Conservation (phyloP, 92 coral and sea anemone genomes). For the Blastomussa wellsi region DNA sequence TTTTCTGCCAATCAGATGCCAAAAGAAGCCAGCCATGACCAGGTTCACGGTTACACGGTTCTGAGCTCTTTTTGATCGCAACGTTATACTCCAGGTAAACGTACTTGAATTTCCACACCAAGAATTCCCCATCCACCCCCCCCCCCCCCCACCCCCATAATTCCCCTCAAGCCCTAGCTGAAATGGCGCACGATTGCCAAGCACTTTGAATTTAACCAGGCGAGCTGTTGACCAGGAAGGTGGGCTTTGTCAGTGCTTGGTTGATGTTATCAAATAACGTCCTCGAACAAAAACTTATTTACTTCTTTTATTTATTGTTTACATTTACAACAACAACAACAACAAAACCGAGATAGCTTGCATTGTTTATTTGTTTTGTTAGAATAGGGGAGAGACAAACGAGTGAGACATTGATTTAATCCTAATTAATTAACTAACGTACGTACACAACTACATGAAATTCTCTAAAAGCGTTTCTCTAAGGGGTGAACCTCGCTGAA, state of each 20-base stretch:
- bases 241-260: background rate
- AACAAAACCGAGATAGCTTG: background rate
- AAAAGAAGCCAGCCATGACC: background rate
- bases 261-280: background rate
- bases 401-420: constrained; percentile 6
- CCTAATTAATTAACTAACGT: background rate
- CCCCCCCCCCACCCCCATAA: too few species aligned
- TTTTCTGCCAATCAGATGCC: background rate
- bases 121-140: background rate
- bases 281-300: background rate
- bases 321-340: background rate
- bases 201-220: too few species aligned
- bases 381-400: background rate
- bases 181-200: background rate
- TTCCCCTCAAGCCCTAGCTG: background rate
- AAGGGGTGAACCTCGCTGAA: background rate
- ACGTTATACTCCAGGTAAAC: too few species aligned
- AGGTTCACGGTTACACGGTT: too few species aligned
- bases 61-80: too few species aligned
- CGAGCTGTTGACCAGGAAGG: background rate
- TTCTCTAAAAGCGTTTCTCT: constrained; percentile 2
- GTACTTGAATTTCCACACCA: too few species aligned
- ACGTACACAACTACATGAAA: constrained; percentile 5
- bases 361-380: constrained; percentile 6
- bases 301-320: background rate